phyloP scores from a whole-genome alignment of 2,888 invertebrate species.

The Lasioglossum leucozonium region DNA sequence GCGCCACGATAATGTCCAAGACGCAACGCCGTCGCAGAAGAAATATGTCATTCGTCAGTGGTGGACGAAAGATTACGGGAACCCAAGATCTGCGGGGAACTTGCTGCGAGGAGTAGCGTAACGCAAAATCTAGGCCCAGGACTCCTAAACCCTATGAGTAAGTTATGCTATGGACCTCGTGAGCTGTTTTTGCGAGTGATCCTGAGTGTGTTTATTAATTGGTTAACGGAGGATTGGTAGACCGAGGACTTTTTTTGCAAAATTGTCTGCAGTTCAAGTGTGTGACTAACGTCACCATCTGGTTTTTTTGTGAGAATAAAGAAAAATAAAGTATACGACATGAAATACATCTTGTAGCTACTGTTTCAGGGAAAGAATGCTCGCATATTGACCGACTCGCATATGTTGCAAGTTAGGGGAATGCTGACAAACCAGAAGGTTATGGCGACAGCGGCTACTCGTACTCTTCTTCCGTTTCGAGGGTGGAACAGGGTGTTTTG shows the following conservation, averaged over 20 bases:
- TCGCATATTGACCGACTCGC: not conserved
- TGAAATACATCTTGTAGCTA: not conserved
- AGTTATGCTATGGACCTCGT: not conserved
- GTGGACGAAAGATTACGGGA: conserved; percentile 24
- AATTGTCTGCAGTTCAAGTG: no score
- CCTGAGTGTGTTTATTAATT: no score
- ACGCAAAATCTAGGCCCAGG: not conserved
- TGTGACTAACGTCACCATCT: no score
- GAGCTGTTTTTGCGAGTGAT: not conserved
- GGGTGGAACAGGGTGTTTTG: not conserved
- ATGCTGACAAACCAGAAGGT: not conserved
- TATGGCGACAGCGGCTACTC: conserved; percentile 18
- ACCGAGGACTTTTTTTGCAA: no score
- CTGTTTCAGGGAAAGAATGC: not conserved
- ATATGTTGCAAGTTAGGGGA: conserved; percentile 1
- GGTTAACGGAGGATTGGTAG: no score
- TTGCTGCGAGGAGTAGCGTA: not conserved
- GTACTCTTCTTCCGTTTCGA: not conserved
- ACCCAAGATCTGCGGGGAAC: not conserved
- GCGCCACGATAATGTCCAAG: conserved; percentile 55
- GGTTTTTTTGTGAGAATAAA: no score
- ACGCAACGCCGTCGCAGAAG: conserved; percentile 39
- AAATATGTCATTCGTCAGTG: conserved; percentile 51
- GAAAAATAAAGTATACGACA: not conserved
- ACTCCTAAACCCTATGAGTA: not conserved